phyloP scores from a whole-genome alignment of 1,140 invertebrate species.

The Cherax quadricarinatus region DNA sequence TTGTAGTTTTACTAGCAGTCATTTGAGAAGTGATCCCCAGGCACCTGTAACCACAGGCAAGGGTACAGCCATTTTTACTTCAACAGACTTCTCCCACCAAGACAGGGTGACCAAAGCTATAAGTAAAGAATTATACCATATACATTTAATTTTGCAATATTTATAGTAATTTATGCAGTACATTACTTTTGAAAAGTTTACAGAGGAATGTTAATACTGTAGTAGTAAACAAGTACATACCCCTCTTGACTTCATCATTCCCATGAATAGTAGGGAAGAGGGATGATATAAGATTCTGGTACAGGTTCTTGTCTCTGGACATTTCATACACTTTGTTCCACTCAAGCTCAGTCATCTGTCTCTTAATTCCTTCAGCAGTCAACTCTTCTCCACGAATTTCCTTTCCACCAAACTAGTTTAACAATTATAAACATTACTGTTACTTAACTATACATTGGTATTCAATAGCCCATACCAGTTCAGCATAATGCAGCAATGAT shows the following conservation, averaged over 20 bases:
- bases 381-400: constrained; percentile 83
- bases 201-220: too few relatives aligned
- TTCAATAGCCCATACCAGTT: not conserved
- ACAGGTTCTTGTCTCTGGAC: constrained; percentile 95
- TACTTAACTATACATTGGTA: not conserved
- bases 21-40: too few relatives aligned
- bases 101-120: too few relatives aligned
- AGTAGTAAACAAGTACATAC: constrained; percentile 74
- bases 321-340: constrained; percentile 98
- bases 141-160: too few relatives aligned
- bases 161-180: too few relatives aligned
- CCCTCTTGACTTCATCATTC: constrained; percentile 98
- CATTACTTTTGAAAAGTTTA: too few relatives aligned
- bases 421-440: not conserved
- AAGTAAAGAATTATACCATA: too few relatives aligned
- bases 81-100: too few relatives aligned
- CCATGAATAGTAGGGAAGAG: constrained; percentile 98
- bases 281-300: constrained; percentile 93
- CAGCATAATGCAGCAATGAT: too few relatives aligned
- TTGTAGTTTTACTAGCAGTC: too few relatives aligned
- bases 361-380: constrained; percentile 93
- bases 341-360: constrained; percentile 95
- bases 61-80: too few relatives aligned
- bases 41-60: too few relatives aligned
- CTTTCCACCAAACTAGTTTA: constrained; percentile 78